Percentiles rank a stretch among this genome's conserved stretches.
Conservation (phyloP, 2,113 vertebrate species). For the Macquaria australasica region DNA sequence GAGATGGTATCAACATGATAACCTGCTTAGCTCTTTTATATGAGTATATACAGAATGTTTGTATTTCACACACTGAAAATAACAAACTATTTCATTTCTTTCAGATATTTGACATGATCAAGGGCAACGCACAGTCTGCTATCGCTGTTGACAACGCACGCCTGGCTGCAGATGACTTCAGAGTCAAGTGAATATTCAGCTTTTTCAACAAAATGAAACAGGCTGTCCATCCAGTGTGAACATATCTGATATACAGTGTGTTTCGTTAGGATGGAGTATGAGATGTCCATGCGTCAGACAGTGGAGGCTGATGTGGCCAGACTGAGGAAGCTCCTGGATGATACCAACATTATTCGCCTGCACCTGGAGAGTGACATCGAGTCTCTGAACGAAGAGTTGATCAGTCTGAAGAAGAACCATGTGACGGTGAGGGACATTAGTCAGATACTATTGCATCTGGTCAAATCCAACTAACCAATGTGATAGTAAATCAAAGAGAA, state of each 20-base stretch:
- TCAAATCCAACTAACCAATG: not conserved
- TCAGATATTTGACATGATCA: not conserved
- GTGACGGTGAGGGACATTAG: slow-evolving; percentile 78
- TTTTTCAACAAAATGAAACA: not conserved
- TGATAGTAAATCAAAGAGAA: not conserved
- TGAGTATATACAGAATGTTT: too few species aligned
- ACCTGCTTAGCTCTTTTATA: not conserved
- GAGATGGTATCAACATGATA: too few species aligned
- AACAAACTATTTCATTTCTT: too few species aligned
- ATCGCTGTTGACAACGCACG: slow-evolving; percentile 76
- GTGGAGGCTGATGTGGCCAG: slow-evolving; percentile 83
- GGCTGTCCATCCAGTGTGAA: not conserved
- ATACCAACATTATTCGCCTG: slow-evolving; percentile 81
- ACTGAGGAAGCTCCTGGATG: slow-evolving; percentile 85
- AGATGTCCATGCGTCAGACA: slow-evolving; percentile 73
- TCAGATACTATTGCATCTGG: not conserved
- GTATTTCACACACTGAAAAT: too few species aligned
- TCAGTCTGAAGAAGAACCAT: slow-evolving; percentile 88
- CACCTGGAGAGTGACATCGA: slow-evolving; percentile 86
- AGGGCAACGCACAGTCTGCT: slow-evolving; percentile 63
- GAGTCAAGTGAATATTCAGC: slow-evolving; percentile 76
- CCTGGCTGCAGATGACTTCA: slow-evolving; percentile 81
- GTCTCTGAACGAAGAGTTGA: slow-evolving; percentile 88
- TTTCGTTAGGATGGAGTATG: slow-evolving; percentile 79
- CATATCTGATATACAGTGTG: not conserved